These are phyloP conservation scores for Ceyx erithaca DNA, from an alignment of 2,797 vertebrate species.

Conservation along the genomic window DNA sequence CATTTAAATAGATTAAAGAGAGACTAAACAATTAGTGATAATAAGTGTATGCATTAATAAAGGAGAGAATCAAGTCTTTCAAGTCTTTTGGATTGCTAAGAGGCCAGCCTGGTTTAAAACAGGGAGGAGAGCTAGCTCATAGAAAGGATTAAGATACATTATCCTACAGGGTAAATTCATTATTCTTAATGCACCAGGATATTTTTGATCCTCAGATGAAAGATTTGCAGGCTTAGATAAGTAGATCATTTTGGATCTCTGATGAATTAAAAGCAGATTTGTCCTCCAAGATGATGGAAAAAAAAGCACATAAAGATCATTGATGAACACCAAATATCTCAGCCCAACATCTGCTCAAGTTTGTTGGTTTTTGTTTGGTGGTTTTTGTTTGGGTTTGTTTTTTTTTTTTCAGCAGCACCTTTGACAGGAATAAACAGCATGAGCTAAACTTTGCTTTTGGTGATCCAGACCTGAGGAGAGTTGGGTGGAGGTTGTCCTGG, in stretches of 20 bases:
- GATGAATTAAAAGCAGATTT: slow-evolving; percentile 12
- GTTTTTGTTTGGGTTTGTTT: too few species aligned
- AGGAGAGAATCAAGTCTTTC: slow-evolving; percentile 47
- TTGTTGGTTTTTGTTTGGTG: too few species aligned
- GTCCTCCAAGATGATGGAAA: not conserved
- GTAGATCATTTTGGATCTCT: not conserved
- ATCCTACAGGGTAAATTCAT: slow-evolving; percentile 43
- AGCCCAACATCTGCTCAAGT: not conserved
- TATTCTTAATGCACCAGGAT: not conserved
- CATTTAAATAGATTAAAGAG: slow-evolving; percentile 60
- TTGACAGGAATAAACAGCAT: not conserved
- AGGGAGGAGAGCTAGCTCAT: slow-evolving; percentile 9
- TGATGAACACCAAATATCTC: not conserved
- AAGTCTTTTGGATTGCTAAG: slow-evolving; percentile 28
- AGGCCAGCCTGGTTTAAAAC: slow-evolving; percentile 9
- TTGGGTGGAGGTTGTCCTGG: not conserved
- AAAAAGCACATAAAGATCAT: not conserved
- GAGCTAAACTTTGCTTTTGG: not conserved
- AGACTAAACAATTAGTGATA: slow-evolving; percentile 53
- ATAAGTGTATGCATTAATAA: slow-evolving; percentile 40
- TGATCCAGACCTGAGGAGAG: not conserved
- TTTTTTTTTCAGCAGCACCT: not conserved
- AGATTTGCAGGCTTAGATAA: slow-evolving; percentile 20
- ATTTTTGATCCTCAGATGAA: slow-evolving; percentile 54
- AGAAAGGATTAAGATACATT: slow-evolving; percentile 19